phyloP scores from a whole-genome alignment of 1,140 invertebrate genomes.

The Coenobita brevimanus region DNA sequence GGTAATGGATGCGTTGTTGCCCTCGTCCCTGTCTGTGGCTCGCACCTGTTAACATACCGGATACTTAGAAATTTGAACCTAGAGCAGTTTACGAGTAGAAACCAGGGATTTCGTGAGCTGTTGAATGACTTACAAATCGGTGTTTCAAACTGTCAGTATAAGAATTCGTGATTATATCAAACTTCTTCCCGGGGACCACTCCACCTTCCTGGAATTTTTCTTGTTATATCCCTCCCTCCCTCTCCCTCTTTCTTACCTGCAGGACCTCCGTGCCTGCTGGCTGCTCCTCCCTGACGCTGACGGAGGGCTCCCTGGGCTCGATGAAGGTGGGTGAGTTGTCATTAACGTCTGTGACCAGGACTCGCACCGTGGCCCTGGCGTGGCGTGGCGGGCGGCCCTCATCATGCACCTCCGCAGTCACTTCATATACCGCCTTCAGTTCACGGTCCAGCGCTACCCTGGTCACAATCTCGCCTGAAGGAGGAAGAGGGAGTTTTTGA shows the following conservation, averaged over 20 bases:
- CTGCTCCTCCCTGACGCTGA: slow-evolving; percentile 91
- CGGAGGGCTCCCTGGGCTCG: slow-evolving; percentile 86
- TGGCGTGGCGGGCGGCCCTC: slow-evolving; percentile 85
- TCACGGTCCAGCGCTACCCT: slow-evolving; percentile 89
- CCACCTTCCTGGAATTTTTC: no score
- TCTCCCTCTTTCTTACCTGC: slow-evolving; percentile 77
- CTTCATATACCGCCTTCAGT: slow-evolving; percentile 82
- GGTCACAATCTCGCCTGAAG: slow-evolving; percentile 88
- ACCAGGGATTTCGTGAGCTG: no score
- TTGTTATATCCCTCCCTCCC: no score
- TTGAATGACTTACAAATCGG: no score
- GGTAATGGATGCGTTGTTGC: slow-evolving; percentile 89
- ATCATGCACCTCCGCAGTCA: slow-evolving; percentile 89
- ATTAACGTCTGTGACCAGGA: slow-evolving; percentile 78
- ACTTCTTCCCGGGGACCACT: no score
- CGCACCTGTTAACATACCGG: slow-evolving; percentile 79
- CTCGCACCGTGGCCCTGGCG: slow-evolving; percentile 82
- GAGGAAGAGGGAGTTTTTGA: slow-evolving; percentile 5
- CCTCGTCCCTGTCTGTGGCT: slow-evolving; percentile 90
- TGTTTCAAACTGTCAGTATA: no score
- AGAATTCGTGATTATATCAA: no score
- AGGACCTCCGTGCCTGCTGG: slow-evolving; percentile 89
- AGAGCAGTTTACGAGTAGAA: no score
- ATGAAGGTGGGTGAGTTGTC: slow-evolving; percentile 84
- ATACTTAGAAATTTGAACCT: no score